A percentile compares a stretch with the other conserved stretches of the same genome.
Conservation (phyloP, 1,140 invertebrate species). For the Drosophila tani region DNA sequence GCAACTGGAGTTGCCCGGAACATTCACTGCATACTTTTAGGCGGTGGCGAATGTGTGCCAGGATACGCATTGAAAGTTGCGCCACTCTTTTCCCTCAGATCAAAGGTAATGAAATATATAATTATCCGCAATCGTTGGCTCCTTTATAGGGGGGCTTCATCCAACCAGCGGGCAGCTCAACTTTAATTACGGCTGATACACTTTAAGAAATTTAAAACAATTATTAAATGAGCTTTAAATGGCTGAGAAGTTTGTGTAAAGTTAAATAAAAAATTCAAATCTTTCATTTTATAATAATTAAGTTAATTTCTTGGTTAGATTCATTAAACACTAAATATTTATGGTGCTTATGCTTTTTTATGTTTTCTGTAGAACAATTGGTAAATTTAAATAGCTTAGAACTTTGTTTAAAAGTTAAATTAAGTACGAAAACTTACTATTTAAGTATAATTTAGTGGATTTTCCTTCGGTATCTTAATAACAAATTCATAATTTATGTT, state of each 20-base stretch:
- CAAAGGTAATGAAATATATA: slow-evolving; percentile 38
- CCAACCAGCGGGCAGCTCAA: neutral
- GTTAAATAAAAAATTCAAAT: no score
- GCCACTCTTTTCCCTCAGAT: neutral
- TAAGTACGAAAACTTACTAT: no score
- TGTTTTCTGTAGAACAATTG: no score
- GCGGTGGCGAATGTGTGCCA: slow-evolving; percentile 18
- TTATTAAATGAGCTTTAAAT: no score
- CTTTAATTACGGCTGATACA: slow-evolving; percentile 23
- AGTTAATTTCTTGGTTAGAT: no score
- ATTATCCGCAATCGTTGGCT: slow-evolving; percentile 21
- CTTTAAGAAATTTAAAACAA: neutral
- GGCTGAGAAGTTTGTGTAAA: no score
- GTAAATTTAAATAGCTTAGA: no score
- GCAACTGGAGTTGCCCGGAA: slow-evolving; percentile 31
- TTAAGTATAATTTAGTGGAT: no score
- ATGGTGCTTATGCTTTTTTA: no score
- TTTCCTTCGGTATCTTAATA: neutral
- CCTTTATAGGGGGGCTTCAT: slow-evolving; percentile 2
- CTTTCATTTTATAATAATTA: no score
- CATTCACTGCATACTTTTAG: slow-evolving; percentile 38
- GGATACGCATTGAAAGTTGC: neutral
- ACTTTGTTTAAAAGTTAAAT: no score
- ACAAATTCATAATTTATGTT: neutral
- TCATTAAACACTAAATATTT: no score